Conservation (phyloP, 2,113 vertebrate genomes). For the Cacatua alba region DNA sequence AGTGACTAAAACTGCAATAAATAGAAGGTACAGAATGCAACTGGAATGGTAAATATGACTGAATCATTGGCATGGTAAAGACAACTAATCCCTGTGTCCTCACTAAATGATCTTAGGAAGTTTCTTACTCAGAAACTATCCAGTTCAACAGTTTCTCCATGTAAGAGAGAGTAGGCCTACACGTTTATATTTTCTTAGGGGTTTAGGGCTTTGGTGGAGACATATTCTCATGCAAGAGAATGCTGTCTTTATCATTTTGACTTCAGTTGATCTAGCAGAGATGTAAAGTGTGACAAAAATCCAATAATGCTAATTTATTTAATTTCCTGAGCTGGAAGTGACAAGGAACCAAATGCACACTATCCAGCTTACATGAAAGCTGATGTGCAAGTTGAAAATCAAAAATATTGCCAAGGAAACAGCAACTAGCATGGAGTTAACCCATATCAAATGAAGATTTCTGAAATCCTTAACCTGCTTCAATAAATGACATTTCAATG, state of each 20-base stretch:
- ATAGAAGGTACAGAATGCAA: background rate
- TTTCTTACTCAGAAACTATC: background rate
- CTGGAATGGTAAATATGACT: background rate
- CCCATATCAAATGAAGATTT: background rate
- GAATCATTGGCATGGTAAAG: background rate
- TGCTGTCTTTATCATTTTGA: background rate
- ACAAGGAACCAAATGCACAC: background rate
- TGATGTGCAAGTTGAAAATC: conserved; percentile 17
- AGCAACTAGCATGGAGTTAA: background rate
- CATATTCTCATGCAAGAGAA: background rate
- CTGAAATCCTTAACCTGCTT: conserved; percentile 17
- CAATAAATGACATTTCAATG: background rate
- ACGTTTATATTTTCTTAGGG: background rate
- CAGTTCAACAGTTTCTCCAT: background rate
- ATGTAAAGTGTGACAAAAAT: conserved; percentile 22
- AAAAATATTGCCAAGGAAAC: conserved; percentile 37
- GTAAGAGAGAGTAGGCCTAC: background rate
- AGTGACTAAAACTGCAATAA: background rate
- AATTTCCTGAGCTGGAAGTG: conserved; percentile 56
- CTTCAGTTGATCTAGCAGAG: background rate
- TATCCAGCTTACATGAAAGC: conserved; percentile 3
- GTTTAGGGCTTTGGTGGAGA: background rate
- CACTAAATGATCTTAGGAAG: background rate
- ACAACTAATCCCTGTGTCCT: rapidly evolving
- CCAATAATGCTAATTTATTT: conserved; percentile 60